Conservation (phyloP, 2,113 vertebrate species). For the Anarrhichthys ocellatus region DNA sequence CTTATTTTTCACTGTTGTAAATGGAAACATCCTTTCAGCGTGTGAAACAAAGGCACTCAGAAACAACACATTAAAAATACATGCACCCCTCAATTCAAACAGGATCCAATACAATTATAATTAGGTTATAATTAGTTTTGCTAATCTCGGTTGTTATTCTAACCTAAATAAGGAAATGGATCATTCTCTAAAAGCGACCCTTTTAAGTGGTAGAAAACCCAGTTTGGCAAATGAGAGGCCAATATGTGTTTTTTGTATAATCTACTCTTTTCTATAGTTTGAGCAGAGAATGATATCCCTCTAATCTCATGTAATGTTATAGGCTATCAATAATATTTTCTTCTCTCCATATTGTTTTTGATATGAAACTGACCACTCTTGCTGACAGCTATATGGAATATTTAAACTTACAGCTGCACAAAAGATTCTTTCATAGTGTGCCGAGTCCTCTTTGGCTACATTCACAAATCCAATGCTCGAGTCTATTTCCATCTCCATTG, state of each 20-base stretch:
- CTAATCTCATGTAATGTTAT: neutral
- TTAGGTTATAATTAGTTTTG: neutral
- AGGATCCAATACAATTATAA: neutral
- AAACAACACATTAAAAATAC: neutral
- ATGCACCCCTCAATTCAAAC: neutral
- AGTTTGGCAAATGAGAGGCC: neutral
- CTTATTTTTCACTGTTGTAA: neutral
- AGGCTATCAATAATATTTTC: neutral
- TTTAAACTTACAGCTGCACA: conserved; percentile 30
- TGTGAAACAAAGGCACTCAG: neutral
- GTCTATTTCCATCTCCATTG: conserved; percentile 6
- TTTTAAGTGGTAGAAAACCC: neutral
- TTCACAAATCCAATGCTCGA: conserved; percentile 4
- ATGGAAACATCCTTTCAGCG: neutral
- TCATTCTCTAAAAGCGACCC: neutral
- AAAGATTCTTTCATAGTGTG: conserved; percentile 23
- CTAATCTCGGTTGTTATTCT: neutral
- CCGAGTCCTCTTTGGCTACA: neutral
- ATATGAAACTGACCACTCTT: conserved; percentile 11
- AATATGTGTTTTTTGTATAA: neutral
- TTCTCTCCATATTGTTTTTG: neutral
- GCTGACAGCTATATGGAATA: neutral
- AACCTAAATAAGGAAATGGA: neutral
- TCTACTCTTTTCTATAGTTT: neutral
- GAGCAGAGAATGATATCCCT: neutral